phyloP scores from a whole-genome alignment of 2,888 invertebrate genomes.

The Leucozona laternaria region DNA sequence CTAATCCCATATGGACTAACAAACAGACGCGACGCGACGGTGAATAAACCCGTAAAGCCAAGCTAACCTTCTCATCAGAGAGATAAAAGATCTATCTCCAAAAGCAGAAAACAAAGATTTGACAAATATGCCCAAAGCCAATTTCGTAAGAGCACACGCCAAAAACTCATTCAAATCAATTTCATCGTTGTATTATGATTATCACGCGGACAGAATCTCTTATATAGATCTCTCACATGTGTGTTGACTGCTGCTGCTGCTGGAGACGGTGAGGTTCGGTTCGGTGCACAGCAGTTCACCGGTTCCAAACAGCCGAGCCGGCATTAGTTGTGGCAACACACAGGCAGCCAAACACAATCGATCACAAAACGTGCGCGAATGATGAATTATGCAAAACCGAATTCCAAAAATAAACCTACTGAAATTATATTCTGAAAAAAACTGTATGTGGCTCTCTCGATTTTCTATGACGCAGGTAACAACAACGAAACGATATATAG shows the following conservation, averaged over 20 bases:
- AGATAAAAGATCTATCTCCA: conserved; percentile 65
- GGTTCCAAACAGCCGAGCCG: conserved; percentile 24
- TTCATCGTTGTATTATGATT: conserved; percentile 31
- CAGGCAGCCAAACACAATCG: conserved; percentile 45
- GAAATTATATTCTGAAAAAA: conserved; percentile 34
- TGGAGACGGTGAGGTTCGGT: not conserved
- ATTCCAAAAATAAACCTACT: conserved; percentile 62
- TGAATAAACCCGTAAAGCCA: conserved; percentile 47
- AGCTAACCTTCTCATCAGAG: not conserved
- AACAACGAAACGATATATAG: not conserved
- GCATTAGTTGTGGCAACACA: conserved; percentile 11
- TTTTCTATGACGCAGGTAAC: conserved; percentile 65
- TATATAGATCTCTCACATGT: conserved; percentile 40
- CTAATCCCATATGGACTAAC: conserved; percentile 38
- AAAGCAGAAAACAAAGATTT: conserved; percentile 60
- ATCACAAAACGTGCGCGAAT: conserved; percentile 65
- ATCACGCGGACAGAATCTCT: conserved; percentile 57
- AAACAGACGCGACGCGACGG: conserved; percentile 58
- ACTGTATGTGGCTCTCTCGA: not conserved
- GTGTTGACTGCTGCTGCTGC: not conserved
- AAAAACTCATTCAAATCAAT: conserved; percentile 69
- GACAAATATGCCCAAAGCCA: conserved; percentile 56
- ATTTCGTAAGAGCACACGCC: conserved; percentile 56
- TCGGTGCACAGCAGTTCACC: not conserved
- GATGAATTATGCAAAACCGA: conserved; percentile 70